A percentile compares a stretch with the other conserved stretches of the same genome.
These are phyloP conservation scores for Phyllostomus hastatus DNA, from an alignment of 2,113 vertebrate species.

Conservation along the genomic window DNA sequence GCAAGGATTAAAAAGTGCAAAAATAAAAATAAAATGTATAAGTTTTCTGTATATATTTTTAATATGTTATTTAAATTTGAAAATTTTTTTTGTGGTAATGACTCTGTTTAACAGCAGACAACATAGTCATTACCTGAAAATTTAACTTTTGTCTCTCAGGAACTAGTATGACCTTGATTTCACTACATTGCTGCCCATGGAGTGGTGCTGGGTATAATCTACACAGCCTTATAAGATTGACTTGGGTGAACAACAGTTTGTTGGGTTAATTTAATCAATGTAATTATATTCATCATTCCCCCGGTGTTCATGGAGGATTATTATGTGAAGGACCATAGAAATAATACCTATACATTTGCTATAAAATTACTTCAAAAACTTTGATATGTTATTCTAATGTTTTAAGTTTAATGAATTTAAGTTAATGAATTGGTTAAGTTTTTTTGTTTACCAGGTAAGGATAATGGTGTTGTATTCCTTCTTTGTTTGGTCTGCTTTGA, in stretches of 20 bases:
- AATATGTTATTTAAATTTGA: constrained; percentile 22
- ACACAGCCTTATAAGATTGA: neutral
- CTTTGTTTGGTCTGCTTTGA: neutral
- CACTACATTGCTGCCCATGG: neutral
- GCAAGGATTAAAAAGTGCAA: too few species aligned
- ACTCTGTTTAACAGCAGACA: neutral
- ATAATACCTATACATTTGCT: neutral
- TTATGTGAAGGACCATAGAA: neutral
- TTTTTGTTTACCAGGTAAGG: constrained; percentile 27
- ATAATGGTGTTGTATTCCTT: neutral
- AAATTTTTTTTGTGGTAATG: neutral
- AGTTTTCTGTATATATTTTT: neutral
- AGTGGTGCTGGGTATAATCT: neutral
- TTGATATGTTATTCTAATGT: neutral
- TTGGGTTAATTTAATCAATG: neutral
- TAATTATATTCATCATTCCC: neutral
- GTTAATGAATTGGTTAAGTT: neutral
- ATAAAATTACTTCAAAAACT: neutral
- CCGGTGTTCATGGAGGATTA: neutral
- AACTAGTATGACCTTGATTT: neutral
- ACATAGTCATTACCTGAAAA: neutral
- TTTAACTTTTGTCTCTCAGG: neutral
- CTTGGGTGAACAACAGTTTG: neutral
- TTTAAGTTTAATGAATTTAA: neutral
- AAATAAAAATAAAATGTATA: too few species aligned